phyloP scores from a whole-genome alignment of 1,140 invertebrate genomes.

The Liolophura sinensis region DNA sequence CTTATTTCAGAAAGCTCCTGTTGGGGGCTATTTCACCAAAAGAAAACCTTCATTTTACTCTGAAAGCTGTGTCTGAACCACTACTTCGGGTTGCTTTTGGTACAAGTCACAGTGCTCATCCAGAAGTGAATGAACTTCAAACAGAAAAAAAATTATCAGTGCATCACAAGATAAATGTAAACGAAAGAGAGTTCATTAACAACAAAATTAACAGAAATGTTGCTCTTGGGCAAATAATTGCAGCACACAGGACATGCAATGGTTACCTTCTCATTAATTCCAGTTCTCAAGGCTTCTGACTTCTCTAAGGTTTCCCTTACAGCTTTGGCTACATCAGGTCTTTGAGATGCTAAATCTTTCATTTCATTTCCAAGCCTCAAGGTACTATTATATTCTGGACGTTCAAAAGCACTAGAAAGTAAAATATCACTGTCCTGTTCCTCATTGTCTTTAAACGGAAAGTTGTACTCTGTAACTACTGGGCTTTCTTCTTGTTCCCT shows the following conservation, averaged over 20 bases:
- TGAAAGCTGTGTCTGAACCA: too few species aligned
- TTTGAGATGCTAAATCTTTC: constrained; percentile 25
- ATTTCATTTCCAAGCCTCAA: constrained; percentile 38
- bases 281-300: constrained; percentile 34
- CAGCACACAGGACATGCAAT: neutral
- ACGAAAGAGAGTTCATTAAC: too few species aligned
- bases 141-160: too few species aligned
- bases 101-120: too few species aligned
- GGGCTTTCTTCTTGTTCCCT: constrained; percentile 33
- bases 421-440: constrained; percentile 11
- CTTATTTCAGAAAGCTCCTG: too few species aligned
- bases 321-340: constrained; percentile 29
- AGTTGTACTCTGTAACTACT: constrained; percentile 31
- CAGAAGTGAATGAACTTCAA: too few species aligned
- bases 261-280: constrained; percentile 49
- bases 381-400: constrained; percentile 49
- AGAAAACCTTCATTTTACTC: too few species aligned
- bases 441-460: constrained; percentile 33
- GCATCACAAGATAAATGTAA: too few species aligned
- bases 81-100: too few species aligned
- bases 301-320: constrained; percentile 30
- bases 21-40: too few species aligned
- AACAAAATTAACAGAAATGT: neutral
- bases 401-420: constrained; percentile 41
- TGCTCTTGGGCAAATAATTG: neutral